Evolutionary conservation across 2,797 vertebrate species (phyloP), one percentile per base, ranked within the genome.

Genomic region (Allobates femoralis): DNA sequence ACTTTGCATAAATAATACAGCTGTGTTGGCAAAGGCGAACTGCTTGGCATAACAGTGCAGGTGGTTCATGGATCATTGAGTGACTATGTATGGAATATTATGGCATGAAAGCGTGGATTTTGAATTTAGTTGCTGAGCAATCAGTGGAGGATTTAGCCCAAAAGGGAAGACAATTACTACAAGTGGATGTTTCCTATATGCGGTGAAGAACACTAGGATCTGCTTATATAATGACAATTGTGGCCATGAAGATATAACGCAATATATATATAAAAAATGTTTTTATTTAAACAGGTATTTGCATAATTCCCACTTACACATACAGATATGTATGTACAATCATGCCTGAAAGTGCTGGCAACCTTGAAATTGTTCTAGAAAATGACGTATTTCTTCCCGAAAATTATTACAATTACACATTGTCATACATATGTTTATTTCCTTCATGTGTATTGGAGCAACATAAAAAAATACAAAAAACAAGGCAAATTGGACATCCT

Each of bases 21-120:
- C 66, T 82, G 80, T 73, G 30, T 55, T 82, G 80, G 80, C 80
- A 82, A 0, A 23, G 6, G 34, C 56, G 12, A 69, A 55, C 28
- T n/a, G 64, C 53, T 6, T 81, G 58, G 23, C 14, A 55, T 37
- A 18, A 82, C 18, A 55, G 21, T 73, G 80, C 66, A 82, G 80
- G 66, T 82, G 80, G 21, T 41, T 53, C 30, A 41, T 41, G 66
- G 32, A 56, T 71, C 73, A 56, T 56, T 37, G 3, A 21, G 23
- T 23, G 14, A 32, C 55, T 67, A 30, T 14, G 46, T 69, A 50
- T 69, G 28, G 53, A 12, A 66, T 81, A 62, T 41, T 79, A 37
- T 37, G 21, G 21, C 16, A n/a, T 60, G 21, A 60, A 50, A 73
- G 23, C 37, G 23, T 60, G 56, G 3, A 62, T 79, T 60, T 79